Conservation (phyloP, 2,113 vertebrate species). For the Dolichotis patagonum region DNA sequence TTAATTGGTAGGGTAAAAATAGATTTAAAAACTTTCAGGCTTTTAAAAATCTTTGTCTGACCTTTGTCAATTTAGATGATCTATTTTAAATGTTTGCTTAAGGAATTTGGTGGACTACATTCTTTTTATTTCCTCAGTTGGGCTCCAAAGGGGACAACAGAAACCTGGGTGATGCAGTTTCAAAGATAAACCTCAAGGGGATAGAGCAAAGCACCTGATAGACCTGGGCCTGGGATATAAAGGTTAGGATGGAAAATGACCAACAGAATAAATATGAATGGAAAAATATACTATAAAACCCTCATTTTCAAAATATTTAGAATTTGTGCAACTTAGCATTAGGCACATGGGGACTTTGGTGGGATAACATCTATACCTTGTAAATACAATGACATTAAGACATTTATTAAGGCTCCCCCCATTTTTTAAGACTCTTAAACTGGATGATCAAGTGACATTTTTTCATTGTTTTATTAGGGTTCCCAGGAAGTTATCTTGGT, state of each 20-base stretch:
- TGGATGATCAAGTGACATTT: background rate
- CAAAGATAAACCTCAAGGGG: background rate
- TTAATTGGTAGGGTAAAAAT: constrained; percentile 4
- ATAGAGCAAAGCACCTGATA: background rate
- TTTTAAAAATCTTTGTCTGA: background rate
- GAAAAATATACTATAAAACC: background rate
- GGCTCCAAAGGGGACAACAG: background rate
- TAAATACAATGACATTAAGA: background rate
- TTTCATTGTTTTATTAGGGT: background rate
- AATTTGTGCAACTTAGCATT: background rate
- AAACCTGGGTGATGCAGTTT: background rate
- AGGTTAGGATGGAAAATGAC: background rate
- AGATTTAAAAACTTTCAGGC: background rate
- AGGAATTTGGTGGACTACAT: background rate
- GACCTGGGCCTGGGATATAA: background rate
- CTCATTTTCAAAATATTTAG: background rate
- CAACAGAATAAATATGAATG: background rate
- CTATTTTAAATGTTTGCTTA: background rate
- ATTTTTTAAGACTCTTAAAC: background rate
- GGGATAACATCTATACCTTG: background rate
- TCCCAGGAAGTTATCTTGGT: background rate
- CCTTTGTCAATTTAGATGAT: background rate
- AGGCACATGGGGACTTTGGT: background rate
- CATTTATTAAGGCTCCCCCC: background rate
- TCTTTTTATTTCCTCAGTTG: background rate